A percentile compares a stretch with the other conserved stretches of the same genome.
Conservation (phyloP, 2,888 invertebrate species). For the Branchipolynoe longqiensis region DNA sequence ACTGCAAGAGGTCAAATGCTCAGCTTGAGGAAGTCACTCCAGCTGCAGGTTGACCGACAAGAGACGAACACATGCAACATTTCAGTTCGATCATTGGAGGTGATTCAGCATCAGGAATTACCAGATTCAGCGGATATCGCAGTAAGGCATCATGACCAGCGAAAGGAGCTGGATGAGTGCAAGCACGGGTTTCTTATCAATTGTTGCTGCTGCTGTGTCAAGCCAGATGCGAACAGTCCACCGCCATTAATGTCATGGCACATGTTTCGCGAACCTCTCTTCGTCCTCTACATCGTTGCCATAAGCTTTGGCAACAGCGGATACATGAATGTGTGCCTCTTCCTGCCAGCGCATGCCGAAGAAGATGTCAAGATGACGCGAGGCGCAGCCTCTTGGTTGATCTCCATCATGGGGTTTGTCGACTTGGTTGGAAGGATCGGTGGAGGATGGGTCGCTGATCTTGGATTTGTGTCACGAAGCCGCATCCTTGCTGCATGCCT, state of each 20-base stretch:
- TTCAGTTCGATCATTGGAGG: constrained; percentile 4
- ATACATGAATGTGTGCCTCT: constrained; percentile 44
- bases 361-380: constrained; percentile 1
- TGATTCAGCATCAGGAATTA: background rate
- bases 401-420: constrained; percentile 88
- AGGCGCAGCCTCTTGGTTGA: constrained; percentile 85
- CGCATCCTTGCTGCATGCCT: constrained; percentile 38
- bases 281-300: constrained; percentile 30
- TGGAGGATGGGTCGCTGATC: constrained; percentile 83
- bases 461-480: constrained; percentile 20
- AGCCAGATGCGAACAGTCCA: background rate
- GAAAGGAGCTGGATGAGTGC: background rate
- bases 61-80: background rate
- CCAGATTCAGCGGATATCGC: constrained; percentile 6
- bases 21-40: too few species aligned
- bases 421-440: constrained; percentile 88
- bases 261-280: constrained; percentile 44
- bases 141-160: background rate
- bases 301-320: constrained; percentile 54
- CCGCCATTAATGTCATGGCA: constrained; percentile 25
- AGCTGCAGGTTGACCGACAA: background rate
- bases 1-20: too few species aligned
- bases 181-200: background rate
- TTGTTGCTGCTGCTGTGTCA: constrained; percentile 39
- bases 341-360: constrained; percentile 54